Percentiles rank a stretch among this genome's conserved stretches.
phyloP scores from a whole-genome alignment of 2,113 vertebrate genomes.

The Daphoenositta chrysoptera region DNA sequence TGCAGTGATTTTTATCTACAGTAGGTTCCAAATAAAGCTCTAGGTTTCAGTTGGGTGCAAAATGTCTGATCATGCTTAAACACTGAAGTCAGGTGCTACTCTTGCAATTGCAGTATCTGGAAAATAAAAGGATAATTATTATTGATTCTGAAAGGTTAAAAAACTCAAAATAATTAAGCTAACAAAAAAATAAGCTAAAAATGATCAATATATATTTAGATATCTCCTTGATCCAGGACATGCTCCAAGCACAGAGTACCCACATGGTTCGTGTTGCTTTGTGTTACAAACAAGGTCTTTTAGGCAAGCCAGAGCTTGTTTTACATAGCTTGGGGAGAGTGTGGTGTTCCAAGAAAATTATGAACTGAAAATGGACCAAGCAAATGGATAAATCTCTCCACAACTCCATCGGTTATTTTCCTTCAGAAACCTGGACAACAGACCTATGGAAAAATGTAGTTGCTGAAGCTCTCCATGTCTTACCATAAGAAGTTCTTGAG shows the following conservation, averaged over 20 bases:
- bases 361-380: neutral
- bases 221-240: neutral
- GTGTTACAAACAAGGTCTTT: neutral
- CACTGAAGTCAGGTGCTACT: neutral
- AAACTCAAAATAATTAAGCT: neutral
- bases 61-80: neutral
- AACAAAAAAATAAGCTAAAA: neutral
- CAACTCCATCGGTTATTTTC: accelerated
- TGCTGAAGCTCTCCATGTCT: neutral
- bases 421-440: neutral
- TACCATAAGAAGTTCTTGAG: neutral
- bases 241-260: neutral
- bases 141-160: neutral
- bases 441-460: neutral
- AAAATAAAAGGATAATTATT: neutral
- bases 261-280: accelerated
- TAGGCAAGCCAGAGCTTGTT: neutral
- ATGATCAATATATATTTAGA: accelerated
- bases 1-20: neutral
- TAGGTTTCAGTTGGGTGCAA: neutral
- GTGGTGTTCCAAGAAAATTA: neutral
- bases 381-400: neutral
- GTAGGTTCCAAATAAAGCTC: neutral
- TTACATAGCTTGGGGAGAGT: accelerated
- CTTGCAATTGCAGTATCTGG: neutral